A percentile compares a stretch with the other conserved stretches of the same genome.
These are phyloP conservation scores for Emys orbicularis DNA, from an alignment of 2,797 vertebrate species.

Conservation along the genomic window DNA sequence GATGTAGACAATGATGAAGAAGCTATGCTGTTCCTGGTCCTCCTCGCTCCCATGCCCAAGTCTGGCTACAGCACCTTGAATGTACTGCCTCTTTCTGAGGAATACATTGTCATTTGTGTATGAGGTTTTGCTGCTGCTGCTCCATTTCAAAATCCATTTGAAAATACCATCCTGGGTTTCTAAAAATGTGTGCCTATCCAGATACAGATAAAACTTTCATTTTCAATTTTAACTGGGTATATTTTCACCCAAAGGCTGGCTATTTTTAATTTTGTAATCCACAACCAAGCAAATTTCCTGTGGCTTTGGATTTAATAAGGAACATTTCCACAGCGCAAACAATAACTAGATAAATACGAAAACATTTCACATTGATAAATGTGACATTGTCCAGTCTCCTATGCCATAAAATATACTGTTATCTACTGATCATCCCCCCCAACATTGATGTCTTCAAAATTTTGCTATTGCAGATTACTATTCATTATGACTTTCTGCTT, in stretches of 20 bases:
- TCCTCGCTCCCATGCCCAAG: background rate
- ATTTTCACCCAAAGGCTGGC: background rate
- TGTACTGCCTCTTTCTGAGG: background rate
- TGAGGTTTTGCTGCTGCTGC: background rate
- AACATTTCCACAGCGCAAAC: background rate
- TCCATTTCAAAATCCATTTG: background rate
- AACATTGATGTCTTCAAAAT: background rate
- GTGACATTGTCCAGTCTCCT: background rate
- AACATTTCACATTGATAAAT: background rate
- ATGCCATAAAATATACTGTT: background rate
- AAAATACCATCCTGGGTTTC: background rate
- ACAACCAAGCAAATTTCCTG: background rate
- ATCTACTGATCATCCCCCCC: background rate
- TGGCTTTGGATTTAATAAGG: background rate
- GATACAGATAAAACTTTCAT: background rate
- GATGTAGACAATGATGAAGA: background rate
- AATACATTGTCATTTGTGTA: accelerated
- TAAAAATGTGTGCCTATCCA: background rate
- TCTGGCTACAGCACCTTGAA: background rate
- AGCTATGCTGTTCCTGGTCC: background rate
- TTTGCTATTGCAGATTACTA: background rate
- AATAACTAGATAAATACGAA: background rate
- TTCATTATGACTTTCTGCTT: conserved; percentile 18
- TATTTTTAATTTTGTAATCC: background rate
- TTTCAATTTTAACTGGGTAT: background rate